These are phyloP conservation scores for Falco rusticolus DNA, from an alignment of 2,797 vertebrate species.

Conservation along the genomic window DNA sequence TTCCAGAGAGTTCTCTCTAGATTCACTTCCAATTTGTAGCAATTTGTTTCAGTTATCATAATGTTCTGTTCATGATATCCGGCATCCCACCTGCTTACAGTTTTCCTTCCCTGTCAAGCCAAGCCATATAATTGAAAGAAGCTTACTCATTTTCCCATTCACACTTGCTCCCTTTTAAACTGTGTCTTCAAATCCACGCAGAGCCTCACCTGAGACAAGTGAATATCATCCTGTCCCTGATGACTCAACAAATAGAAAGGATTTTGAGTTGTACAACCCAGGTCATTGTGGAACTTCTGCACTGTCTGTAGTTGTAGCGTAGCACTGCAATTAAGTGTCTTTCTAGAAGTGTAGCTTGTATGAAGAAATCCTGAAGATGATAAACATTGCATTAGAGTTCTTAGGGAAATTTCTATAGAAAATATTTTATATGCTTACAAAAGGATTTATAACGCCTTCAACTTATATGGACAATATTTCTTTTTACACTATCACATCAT, in stretches of 20 bases:
- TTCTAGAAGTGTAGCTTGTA: not conserved
- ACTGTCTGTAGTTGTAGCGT: rapidly evolving
- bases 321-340: not conserved
- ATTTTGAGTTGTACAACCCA: not conserved
- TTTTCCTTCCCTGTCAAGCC: not conserved
- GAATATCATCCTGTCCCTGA: not conserved
- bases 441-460: not conserved
- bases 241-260: not conserved
- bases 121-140: not conserved
- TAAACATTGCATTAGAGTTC: not conserved
- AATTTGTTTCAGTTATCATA: not conserved
- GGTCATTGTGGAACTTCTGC: not conserved
- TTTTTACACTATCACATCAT: not conserved
- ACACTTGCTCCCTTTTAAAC: not conserved
- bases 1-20: not conserved
- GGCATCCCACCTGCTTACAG: not conserved
- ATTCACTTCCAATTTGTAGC: not conserved
- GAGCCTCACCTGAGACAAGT: not conserved
- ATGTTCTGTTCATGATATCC: not conserved
- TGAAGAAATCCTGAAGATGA: not conserved
- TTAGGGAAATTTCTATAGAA: not conserved
- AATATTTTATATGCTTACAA: not conserved
- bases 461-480: not conserved
- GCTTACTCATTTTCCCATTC: not conserved
- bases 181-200: not conserved